Evolutionary conservation across 2,113 vertebrate genomes (phyloP).

Genomic region (Corythoichthys haematopterus): DNA sequence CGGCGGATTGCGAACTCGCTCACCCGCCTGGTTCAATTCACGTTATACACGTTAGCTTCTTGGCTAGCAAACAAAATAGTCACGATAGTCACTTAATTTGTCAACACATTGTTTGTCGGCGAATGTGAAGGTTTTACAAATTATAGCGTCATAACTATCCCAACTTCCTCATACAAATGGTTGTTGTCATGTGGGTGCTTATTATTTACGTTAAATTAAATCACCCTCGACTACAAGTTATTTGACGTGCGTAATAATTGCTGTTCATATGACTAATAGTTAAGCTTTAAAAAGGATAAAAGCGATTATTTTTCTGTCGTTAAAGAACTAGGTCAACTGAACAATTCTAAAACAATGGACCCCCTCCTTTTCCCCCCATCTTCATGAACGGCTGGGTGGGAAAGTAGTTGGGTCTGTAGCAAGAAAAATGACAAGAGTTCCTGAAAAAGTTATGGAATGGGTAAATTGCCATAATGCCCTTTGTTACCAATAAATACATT

Average conservation of each 20-base stretch:
- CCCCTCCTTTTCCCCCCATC: not conserved
- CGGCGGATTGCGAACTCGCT: not conserved
- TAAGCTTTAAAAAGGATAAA: not conserved
- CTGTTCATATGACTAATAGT: not conserved
- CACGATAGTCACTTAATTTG: not conserved
- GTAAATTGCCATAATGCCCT: not conserved
- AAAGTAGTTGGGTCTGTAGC: not conserved
- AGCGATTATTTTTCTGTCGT: not conserved
- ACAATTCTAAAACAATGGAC: slow-evolving; percentile 9
- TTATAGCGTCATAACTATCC: not conserved
- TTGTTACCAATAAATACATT: not conserved
- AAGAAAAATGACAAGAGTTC: not conserved
- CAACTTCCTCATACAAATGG: not conserved
- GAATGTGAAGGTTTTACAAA: too few species aligned
- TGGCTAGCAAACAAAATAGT: not conserved
- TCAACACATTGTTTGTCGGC: not conserved
- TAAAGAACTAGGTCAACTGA: not conserved
- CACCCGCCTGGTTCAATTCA: not conserved
- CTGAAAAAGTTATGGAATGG: not conserved
- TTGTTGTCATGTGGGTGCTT: too few species aligned
- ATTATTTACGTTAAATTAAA: too few species aligned
- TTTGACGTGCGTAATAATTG: too few species aligned
- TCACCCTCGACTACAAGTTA: too few species aligned
- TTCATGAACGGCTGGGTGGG: not conserved
- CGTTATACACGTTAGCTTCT: not conserved